These are phyloP conservation scores for Labroides dimidiatus DNA, from an alignment of 2,797 vertebrate species.

Conservation along the genomic window DNA sequence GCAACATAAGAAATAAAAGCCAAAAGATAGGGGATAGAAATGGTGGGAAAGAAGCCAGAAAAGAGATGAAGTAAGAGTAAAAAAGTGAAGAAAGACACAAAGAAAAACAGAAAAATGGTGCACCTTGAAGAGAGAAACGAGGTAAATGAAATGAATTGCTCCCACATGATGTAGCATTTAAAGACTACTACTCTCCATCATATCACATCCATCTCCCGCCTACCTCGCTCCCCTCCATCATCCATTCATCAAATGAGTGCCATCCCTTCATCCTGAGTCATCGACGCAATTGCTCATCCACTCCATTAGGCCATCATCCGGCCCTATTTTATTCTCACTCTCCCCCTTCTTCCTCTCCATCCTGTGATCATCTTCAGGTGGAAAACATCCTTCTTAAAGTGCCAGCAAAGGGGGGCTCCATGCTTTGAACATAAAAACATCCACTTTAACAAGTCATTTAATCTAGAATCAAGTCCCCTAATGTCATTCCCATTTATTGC, in stretches of 20 bases:
- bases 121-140: slow-evolving; percentile 34
- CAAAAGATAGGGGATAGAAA: slow-evolving; percentile 21
- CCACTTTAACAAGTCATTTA: slow-evolving; percentile 49
- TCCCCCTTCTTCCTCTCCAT: slow-evolving; percentile 15
- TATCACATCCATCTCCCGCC: slow-evolving; percentile 31
- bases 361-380: slow-evolving; percentile 39
- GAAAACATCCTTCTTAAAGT: slow-evolving; percentile 1
- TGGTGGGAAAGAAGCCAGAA: slow-evolving; percentile 7
- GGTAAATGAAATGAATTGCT: slow-evolving; percentile 59
- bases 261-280: slow-evolving; percentile 67
- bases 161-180: slow-evolving; percentile 55
- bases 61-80: slow-evolving; percentile 1
- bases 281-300: slow-evolving; percentile 66
- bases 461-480: slow-evolving; percentile 32
- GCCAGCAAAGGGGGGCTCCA: background rate
- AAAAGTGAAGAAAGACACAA: background rate
- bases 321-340: slow-evolving; percentile 26
- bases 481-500: slow-evolving; percentile 48
- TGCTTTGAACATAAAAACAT: slow-evolving; percentile 38
- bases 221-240: slow-evolving; percentile 37
- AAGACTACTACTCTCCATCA: slow-evolving; percentile 51
- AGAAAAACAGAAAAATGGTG: slow-evolving; percentile 6
- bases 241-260: slow-evolving; percentile 67
- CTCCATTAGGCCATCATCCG: slow-evolving; percentile 67
- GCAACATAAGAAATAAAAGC: slow-evolving; percentile 31